Conservation (phyloP, 2,113 vertebrate species). For the Taurulus bubalis region DNA sequence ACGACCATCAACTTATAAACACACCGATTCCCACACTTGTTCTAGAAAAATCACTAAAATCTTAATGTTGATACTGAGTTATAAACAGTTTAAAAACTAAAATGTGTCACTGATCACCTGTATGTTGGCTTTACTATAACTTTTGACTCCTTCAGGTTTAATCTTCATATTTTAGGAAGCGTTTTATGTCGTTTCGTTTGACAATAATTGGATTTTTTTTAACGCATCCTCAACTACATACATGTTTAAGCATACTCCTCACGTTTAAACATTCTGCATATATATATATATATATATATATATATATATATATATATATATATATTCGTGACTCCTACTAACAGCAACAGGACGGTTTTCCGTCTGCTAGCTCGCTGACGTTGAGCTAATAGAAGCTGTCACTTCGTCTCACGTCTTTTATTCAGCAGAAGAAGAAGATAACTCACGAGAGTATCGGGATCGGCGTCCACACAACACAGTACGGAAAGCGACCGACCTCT, state of each 20-base stretch:
- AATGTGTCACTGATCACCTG: not conserved
- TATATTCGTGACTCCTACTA: too few relatives aligned
- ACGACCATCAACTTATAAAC: not conserved
- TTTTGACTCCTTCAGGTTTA: not conserved
- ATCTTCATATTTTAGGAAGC: not conserved
- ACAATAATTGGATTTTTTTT: not conserved
- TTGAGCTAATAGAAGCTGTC: conserved; percentile 44
- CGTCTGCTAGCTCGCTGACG: conserved; percentile 42
- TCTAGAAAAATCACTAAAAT: not conserved
- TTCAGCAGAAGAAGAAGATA: not conserved
- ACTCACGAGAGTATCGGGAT: conserved; percentile 98
- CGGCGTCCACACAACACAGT: conserved; percentile 96
- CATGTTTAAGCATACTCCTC: not conserved
- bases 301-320: too few relatives aligned
- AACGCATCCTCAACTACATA: not conserved
- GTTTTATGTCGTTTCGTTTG: too few relatives aligned
- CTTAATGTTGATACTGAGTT: not conserved
- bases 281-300: too few relatives aligned
- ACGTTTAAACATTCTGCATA: not conserved
- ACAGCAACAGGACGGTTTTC: conserved; percentile 33
- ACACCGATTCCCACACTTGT: not conserved
- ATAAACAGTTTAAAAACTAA: not conserved
- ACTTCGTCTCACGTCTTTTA: conserved; percentile 21
- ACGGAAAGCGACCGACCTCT: conserved; percentile 88
- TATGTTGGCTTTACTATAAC: not conserved